A percentile compares a stretch with the other conserved stretches of the same genome.
These are phyloP conservation scores for Protophormia terraenovae DNA, from an alignment of 2,888 invertebrate genomes.

Conservation along the genomic window DNA sequence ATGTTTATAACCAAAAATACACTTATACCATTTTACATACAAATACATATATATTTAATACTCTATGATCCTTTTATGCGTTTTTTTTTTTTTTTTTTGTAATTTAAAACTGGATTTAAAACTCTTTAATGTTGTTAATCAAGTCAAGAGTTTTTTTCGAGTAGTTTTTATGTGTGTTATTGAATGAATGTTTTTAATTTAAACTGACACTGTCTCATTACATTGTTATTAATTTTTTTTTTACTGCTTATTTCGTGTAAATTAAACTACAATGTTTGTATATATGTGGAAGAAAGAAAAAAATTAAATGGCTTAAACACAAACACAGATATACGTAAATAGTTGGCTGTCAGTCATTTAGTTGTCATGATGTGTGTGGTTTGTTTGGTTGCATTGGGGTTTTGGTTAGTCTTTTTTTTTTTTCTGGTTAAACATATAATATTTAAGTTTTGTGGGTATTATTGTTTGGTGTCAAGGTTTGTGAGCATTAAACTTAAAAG, in stretches of 20 bases:
- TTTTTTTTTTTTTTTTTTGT: no score
- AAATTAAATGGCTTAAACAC: slow-evolving; percentile 35
- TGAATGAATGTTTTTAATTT: slow-evolving; percentile 54
- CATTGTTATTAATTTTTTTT: slow-evolving; percentile 54
- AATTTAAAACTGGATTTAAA: slow-evolving; percentile 40
- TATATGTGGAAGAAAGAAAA: slow-evolving; percentile 1
- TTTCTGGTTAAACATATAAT: neutral
- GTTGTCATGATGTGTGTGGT: slow-evolving; percentile 59
- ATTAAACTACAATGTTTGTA: slow-evolving; percentile 14
- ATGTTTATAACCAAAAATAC: neutral
- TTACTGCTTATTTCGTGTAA: slow-evolving; percentile 5
- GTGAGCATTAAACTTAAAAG: no score
- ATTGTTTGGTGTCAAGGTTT: neutral
- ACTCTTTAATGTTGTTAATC: slow-evolving; percentile 61
- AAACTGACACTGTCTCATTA: slow-evolving; percentile 63
- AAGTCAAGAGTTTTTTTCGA: slow-evolving; percentile 39
- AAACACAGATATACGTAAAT: slow-evolving; percentile 2
- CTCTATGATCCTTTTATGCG: neutral
- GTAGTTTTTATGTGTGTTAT: neutral
- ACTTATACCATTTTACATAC: no score
- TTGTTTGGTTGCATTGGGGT: slow-evolving; percentile 52
- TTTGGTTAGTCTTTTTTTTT: slow-evolving; percentile 46
- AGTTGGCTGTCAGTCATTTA: slow-evolving; percentile 44
- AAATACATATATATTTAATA: no score
- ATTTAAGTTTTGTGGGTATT: neutral